Evolutionary conservation across 2,797 vertebrate species (phyloP).

Genomic region (Onychomys arenicola): DNA sequence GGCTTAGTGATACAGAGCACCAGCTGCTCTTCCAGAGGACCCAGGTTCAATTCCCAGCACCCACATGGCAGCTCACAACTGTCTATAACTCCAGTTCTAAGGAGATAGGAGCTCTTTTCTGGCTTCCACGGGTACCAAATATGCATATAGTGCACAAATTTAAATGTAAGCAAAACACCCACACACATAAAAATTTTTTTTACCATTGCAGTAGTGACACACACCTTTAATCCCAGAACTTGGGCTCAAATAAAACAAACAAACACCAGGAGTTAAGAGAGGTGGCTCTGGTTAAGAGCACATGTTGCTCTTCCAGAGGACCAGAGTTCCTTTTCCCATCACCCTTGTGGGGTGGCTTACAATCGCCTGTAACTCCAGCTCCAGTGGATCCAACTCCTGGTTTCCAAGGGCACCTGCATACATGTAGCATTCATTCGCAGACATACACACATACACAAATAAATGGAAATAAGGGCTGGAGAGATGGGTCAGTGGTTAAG

Average conservation of each 20-base stretch:
- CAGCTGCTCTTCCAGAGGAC: background rate
- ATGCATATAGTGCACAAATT: too few relatives aligned
- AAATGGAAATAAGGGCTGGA: background rate
- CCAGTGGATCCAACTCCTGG: background rate
- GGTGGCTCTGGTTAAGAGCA: too few relatives aligned
- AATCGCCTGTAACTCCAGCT: background rate
- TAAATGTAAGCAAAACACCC: background rate
- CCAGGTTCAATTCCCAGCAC: background rate
- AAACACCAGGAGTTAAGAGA: background rate
- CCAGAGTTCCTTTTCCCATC: background rate
- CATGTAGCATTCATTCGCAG: background rate
- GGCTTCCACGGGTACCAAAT: background rate
- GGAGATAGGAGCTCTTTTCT: background rate
- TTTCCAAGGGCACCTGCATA: background rate
- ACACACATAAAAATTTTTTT: background rate
- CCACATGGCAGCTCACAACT: background rate
- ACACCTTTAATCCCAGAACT: background rate
- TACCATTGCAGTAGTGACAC: background rate
- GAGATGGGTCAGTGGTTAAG: background rate
- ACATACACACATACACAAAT: background rate
- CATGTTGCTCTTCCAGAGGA: background rate
- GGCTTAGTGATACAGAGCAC: background rate
- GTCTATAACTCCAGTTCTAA: background rate
- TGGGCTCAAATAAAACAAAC: background rate
- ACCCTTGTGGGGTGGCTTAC: background rate